Conservation (phyloP, 2,113 vertebrate genomes). For the Mesitornis unicolor region DNA sequence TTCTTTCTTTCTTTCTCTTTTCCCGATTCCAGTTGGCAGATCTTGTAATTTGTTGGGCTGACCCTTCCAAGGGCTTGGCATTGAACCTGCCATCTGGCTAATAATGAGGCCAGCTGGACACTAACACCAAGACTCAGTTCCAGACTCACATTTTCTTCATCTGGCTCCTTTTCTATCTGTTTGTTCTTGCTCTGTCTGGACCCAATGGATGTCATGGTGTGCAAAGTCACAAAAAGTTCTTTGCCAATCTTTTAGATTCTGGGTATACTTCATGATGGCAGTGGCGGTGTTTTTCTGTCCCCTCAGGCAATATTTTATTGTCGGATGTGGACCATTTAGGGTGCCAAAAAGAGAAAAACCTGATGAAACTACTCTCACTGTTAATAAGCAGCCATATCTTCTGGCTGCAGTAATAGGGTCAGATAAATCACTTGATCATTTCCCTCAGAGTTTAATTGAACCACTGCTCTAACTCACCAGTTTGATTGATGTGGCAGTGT, state of each 20-base stretch:
- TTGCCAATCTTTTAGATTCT: background rate
- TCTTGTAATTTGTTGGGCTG: background rate
- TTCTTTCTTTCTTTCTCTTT: background rate
- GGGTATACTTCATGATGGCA: background rate
- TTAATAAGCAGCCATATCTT: background rate
- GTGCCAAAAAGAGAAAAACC: background rate
- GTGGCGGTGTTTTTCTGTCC: background rate
- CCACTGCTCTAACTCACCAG: background rate
- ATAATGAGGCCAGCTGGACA: conserved; percentile 49
- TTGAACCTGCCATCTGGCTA: conserved; percentile 53
- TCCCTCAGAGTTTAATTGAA: conserved; percentile 1
- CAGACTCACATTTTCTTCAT: conserved; percentile 32
- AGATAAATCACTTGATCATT: conserved; percentile 12
- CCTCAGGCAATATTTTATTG: background rate
- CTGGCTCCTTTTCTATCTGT: conserved; percentile 13
- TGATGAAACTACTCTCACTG: background rate
- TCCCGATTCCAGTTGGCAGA: conserved; percentile 13
- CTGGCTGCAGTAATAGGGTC: background rate
- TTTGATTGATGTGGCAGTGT: conserved; percentile 11
- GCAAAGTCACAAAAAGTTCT: background rate
- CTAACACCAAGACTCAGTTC: conserved; percentile 15
- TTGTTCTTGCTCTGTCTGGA: background rate
- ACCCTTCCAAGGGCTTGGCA: conserved; percentile 36
- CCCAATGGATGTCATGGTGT: background rate
- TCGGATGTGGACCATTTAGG: background rate